Percentiles rank a stretch among this genome's conserved stretches.
phyloP scores from a whole-genome alignment of 2,797 vertebrate species.

The Cyclura pinguis region DNA sequence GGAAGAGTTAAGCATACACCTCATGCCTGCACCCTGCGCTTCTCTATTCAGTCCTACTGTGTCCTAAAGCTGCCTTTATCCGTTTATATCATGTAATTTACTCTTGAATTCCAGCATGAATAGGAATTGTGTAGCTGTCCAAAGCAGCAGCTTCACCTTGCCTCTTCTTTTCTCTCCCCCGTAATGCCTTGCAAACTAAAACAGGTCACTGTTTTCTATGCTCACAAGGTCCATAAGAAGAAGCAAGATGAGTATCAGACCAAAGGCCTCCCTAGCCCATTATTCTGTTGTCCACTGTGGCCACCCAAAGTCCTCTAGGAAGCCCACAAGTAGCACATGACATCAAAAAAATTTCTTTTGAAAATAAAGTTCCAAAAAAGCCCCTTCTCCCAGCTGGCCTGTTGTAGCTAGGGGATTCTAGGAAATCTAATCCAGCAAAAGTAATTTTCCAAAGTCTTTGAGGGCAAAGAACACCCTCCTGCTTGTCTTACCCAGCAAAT shows the following conservation, averaged over 20 bases:
- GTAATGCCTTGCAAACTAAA: background rate
- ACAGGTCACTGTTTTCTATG: no score
- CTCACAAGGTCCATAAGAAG: background rate
- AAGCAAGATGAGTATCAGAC: background rate
- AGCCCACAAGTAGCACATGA: background rate
- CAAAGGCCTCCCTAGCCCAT: background rate
- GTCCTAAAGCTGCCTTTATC: background rate
- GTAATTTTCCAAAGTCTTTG: no score
- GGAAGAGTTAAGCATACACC: background rate
- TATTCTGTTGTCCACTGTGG: background rate
- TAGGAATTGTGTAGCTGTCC: no score
- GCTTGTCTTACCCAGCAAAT: background rate
- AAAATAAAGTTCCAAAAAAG: no score
- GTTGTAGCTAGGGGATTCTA: no score
- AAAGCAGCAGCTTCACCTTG: background rate
- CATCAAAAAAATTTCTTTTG: no score
- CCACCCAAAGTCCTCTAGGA: background rate
- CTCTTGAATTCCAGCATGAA: background rate
- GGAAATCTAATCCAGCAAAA: no score
- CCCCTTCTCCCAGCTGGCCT: no score
- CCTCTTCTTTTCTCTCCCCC: background rate
- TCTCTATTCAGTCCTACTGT: background rate
- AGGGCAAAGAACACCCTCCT: background rate
- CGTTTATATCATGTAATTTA: background rate
- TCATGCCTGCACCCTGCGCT: background rate